Evolutionary conservation across 2,888 invertebrate species (phyloP).

Genomic region (Macrophya annulata): DNA sequence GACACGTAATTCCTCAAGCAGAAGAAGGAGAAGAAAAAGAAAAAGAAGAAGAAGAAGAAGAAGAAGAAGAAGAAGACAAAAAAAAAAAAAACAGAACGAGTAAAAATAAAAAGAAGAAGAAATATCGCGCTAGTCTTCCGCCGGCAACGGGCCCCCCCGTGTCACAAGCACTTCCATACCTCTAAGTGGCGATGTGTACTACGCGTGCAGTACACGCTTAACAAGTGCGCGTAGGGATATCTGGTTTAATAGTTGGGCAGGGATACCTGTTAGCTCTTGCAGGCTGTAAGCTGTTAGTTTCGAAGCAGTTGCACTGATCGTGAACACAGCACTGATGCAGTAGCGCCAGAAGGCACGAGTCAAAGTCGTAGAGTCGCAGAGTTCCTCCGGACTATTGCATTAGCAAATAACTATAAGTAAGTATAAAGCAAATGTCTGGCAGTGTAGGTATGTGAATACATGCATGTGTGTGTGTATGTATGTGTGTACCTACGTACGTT

Average conservation of each 20-base stretch:
- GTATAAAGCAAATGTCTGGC: no score
- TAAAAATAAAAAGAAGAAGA: slow-evolving; percentile 42
- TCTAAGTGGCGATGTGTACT: slow-evolving; percentile 44
- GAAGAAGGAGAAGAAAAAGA: slow-evolving; percentile 44
- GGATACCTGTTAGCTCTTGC: slow-evolving; percentile 8
- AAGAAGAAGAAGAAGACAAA: slow-evolving; percentile 55
- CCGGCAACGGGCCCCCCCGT: background rate
- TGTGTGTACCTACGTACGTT: no score
- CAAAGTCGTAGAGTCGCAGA: background rate
- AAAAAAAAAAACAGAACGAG: slow-evolving; percentile 56
- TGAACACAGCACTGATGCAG: no score
- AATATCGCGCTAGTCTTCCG: slow-evolving; percentile 14
- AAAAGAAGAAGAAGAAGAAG: slow-evolving; percentile 44
- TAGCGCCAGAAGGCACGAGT: slow-evolving; percentile 19
- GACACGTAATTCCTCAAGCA: slow-evolving; percentile 62
- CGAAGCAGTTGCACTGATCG: background rate
- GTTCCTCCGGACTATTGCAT: background rate
- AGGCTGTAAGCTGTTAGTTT: slow-evolving; percentile 14
- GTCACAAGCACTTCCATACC: slow-evolving; percentile 18
- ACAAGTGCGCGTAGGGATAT: slow-evolving; percentile 53
- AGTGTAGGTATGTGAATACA: background rate
- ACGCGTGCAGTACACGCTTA: slow-evolving; percentile 54
- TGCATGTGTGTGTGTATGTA: background rate
- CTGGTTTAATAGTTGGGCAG: slow-evolving; percentile 52
- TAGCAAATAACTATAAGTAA: background rate